Evolutionary conservation across 2,113 vertebrate genomes (phyloP), one percentile per base, ranked within the genome.

Genomic region (Hoplias malabaricus): DNA sequence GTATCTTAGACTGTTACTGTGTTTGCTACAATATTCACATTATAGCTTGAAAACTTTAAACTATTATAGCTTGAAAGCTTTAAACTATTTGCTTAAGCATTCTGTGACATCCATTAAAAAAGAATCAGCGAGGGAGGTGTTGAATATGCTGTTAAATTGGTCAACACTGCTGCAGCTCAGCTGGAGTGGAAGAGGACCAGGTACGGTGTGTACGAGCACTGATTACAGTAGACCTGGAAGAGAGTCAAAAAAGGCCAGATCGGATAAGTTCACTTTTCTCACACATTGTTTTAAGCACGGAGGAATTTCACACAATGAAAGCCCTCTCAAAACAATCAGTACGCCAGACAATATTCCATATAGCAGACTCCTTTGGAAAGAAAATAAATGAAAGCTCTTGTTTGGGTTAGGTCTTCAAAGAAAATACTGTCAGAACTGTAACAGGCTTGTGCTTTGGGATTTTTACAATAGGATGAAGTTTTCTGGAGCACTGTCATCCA

Each of bases 321-420:
- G 73, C 84, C 81, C 75, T 90, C 83, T 89, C 79, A 82, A 89
- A 90, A 89, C 86, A 90, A 83, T 85, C 82, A 59, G 50, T 7
- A 73, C 59, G 86, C 88, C 88, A 88, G 84, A 88, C 87, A 91
- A 90, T 89, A 89, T 90, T 86, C 91, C 78, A 85, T 85, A 91
- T 86, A 88, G 86, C 89, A 89, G 66, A 87, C 85, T 88, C 87
- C 84, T 85, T 83, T 84, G 53, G 34, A 88, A 91, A 84, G 81
- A 90, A 91, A 91, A 90, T 89, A 89, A 90, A 89, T 87, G 71
- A 84, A 87, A 87, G 83, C 86, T 85, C 63, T 83, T 90, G 87
- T 92, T 90, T 90, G 86, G 85, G 87, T 90, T 89, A 83, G 72
- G 87, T 84, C 62, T 62, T 80, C 71, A 88, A 81, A 81, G 86